Evolutionary conservation across 1,140 invertebrate species (phyloP).

Genomic region (Bombus huntii): DNA sequence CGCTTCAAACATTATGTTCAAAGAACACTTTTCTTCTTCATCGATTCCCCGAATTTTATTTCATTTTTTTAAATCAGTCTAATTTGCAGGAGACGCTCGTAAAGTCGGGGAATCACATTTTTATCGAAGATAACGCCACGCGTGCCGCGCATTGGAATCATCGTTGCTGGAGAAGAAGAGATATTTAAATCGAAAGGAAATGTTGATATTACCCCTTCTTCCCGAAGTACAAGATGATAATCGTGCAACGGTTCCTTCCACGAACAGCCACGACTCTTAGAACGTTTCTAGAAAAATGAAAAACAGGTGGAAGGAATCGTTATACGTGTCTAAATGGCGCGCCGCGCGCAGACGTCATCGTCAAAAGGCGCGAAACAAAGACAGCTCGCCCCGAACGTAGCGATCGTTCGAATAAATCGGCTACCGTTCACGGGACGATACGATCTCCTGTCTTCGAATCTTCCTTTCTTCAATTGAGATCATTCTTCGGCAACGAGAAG

Average conservation of each 20-base stretch:
- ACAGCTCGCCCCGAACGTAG: background rate
- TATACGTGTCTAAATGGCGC: background rate
- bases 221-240: no score
- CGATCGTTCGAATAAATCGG: background rate
- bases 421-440: background rate
- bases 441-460: background rate
- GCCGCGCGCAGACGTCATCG: background rate
- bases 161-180: background rate
- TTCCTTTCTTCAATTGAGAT: background rate
- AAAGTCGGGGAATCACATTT: background rate
- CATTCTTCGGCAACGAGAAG: constrained; percentile 22
- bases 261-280: background rate
- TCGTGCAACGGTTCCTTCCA: constrained; percentile 5
- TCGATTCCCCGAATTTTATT: background rate
- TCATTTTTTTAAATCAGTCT: background rate
- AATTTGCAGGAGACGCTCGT: background rate
- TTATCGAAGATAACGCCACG: background rate
- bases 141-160: background rate
- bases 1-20: background rate
- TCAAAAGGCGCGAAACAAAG: background rate
- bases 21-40: background rate
- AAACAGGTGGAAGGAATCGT: constrained; percentile 28
- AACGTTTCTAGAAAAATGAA: constrained; percentile 40
- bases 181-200: background rate
- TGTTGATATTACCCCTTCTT: background rate